Evolutionary conservation across 1,140 invertebrate species (phyloP).

Genomic region (Rhizoglyphus robini): DNA sequence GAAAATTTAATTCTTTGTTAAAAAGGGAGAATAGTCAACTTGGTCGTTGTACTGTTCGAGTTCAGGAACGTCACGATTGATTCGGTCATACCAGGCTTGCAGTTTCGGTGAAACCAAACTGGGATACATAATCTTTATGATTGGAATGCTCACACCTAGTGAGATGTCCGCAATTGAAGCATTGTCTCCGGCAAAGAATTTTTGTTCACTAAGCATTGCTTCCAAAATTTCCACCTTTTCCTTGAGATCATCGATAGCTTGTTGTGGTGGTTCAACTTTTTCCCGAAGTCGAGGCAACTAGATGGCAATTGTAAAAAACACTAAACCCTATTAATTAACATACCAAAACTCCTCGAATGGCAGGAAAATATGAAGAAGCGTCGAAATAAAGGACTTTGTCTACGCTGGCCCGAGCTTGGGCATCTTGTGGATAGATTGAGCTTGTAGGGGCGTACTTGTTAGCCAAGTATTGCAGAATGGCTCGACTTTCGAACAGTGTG

Average conservation of each 20-base stretch:
- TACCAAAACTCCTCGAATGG: constrained; percentile 8
- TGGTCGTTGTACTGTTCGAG: not conserved
- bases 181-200: constrained; percentile 34
- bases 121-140: constrained; percentile 28
- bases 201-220: constrained; percentile 19
- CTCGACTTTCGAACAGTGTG: constrained; percentile 23
- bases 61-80: not conserved
- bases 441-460: constrained; percentile 44
- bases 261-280: not conserved
- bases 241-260: not conserved
- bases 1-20: too few species aligned
- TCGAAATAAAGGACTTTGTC: constrained; percentile 61
- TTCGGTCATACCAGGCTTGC: not conserved
- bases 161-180: constrained; percentile 52
- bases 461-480: constrained; percentile 23
- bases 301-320: too few species aligned
- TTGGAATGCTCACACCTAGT: constrained; percentile 26
- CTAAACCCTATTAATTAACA: too few species aligned
- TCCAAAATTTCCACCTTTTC: constrained; percentile 8
- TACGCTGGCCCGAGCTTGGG: constrained; percentile 47
- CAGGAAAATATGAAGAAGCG: constrained; percentile 33
- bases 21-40: not conserved
- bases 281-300: not conserved
- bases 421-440: constrained; percentile 45
- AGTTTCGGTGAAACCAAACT: not conserved